Evolutionary conservation across 2,888 invertebrate genomes (phyloP).

Genomic region (Trichopria drosophilae): DNA sequence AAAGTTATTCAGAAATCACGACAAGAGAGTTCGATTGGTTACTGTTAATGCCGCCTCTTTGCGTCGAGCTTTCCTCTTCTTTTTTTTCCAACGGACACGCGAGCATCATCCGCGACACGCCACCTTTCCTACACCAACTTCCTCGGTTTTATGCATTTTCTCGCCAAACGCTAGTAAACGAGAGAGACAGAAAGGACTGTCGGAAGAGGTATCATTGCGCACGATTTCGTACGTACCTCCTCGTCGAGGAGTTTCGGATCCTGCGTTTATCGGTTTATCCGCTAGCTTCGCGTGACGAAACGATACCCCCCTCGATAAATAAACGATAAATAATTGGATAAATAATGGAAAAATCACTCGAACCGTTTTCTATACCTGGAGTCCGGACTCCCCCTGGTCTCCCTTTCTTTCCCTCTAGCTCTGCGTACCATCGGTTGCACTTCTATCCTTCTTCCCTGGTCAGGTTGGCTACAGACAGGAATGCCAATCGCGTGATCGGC

Average conservation of each 20-base stretch:
- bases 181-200: neutral
- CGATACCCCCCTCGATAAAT: slow-evolving; percentile 32
- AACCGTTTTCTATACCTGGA: slow-evolving; percentile 32
- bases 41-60: too few species aligned
- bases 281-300: slow-evolving; percentile 36
- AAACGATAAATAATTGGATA: slow-evolving; percentile 38
- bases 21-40: too few species aligned
- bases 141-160: neutral
- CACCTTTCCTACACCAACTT: neutral
- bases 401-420: neutral
- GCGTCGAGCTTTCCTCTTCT: too few species aligned
- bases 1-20: too few species aligned
- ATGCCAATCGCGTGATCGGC: slow-evolving; percentile 48
- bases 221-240: slow-evolving; percentile 29
- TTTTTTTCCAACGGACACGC: too few species aligned
- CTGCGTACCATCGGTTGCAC: slow-evolving; percentile 20
- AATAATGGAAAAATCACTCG: slow-evolving; percentile 39
- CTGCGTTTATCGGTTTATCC: too few species aligned
- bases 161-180: slow-evolving; percentile 22
- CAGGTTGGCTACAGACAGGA: slow-evolving; percentile 38
- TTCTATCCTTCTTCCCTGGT: slow-evolving; percentile 35
- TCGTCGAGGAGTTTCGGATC: slow-evolving; percentile 30
- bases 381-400: too few species aligned
- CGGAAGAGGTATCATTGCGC: neutral
- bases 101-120: neutral